These are phyloP conservation scores for Parasteatoda tepidariorum DNA, from an alignment of 1,140 invertebrate genomes.

Conservation along the genomic window DNA sequence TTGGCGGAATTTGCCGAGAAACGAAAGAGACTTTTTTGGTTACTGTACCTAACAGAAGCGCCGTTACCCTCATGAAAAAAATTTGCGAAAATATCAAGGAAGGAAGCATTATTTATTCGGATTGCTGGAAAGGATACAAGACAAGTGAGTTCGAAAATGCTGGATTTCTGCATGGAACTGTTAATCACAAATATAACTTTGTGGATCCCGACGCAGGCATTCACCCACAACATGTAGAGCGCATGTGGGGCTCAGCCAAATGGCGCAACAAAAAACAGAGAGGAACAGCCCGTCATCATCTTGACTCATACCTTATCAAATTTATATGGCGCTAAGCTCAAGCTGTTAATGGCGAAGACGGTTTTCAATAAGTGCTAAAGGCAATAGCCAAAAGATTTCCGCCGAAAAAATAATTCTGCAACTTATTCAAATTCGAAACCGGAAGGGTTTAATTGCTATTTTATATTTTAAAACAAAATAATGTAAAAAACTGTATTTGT, in stretches of 20 bases:
- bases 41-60: conserved; percentile 31
- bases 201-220: neutral
- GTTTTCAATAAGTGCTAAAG: too few relatives aligned
- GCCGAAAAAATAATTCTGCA: too few relatives aligned
- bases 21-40: conserved; percentile 45
- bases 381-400: too few relatives aligned
- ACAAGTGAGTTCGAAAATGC: conserved; percentile 3
- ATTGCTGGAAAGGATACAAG: conserved; percentile 33
- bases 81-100: conserved; percentile 15
- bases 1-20: conserved; percentile 52
- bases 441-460: too few relatives aligned
- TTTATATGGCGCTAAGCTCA: too few relatives aligned
- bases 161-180: neutral
- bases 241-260: conserved; percentile 35
- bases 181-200: conserved; percentile 12
- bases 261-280: conserved; percentile 26
- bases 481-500: too few relatives aligned
- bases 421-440: too few relatives aligned
- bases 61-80: neutral
- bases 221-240: conserved; percentile 29
- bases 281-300: neutral
- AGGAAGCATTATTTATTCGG: conserved; percentile 25
- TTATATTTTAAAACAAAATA: too few relatives aligned
- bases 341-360: too few relatives aligned
- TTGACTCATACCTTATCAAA: too few relatives aligned